These are phyloP conservation scores for Heliocidaris tuberculata DNA, from an alignment of 35 echinoderm and acorn worm species.

Conservation along the genomic window DNA sequence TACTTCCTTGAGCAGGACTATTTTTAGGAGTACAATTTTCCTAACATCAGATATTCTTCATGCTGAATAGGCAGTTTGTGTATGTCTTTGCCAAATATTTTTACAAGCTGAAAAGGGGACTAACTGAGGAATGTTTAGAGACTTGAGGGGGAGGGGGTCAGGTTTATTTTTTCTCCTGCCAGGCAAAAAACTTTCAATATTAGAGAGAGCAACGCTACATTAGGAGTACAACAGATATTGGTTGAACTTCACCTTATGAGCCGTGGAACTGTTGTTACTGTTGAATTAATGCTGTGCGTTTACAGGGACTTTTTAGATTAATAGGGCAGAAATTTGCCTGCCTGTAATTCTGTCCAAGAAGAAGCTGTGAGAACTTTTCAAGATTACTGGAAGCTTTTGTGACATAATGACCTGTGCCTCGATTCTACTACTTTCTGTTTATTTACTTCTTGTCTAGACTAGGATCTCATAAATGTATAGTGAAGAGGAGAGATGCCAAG, in stretches of 20 bases:
- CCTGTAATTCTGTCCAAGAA: background rate
- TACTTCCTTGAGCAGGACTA: background rate
- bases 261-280: background rate
- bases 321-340: background rate
- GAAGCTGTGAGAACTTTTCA: conserved; percentile 2
- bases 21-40: background rate
- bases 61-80: conserved; percentile 36
- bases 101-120: conserved; percentile 18
- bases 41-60: background rate
- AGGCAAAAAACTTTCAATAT: conserved; percentile 11
- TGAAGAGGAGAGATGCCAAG: background rate
- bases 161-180: conserved; percentile 30
- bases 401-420: background rate
- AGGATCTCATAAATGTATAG: background rate
- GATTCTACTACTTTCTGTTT: background rate
- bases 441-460: conserved; percentile 11
- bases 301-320: background rate
- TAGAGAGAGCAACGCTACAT: background rate
- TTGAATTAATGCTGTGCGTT: background rate
- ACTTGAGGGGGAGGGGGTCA: conserved; percentile 11
- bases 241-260: background rate
- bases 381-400: background rate
- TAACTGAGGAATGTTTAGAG: conserved; percentile 22
- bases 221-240: background rate
- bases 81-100: conserved; percentile 30